These are phyloP conservation scores for Drosophila tropicalis DNA, from an alignment of 1,140 invertebrate genomes.

Conservation along the genomic window DNA sequence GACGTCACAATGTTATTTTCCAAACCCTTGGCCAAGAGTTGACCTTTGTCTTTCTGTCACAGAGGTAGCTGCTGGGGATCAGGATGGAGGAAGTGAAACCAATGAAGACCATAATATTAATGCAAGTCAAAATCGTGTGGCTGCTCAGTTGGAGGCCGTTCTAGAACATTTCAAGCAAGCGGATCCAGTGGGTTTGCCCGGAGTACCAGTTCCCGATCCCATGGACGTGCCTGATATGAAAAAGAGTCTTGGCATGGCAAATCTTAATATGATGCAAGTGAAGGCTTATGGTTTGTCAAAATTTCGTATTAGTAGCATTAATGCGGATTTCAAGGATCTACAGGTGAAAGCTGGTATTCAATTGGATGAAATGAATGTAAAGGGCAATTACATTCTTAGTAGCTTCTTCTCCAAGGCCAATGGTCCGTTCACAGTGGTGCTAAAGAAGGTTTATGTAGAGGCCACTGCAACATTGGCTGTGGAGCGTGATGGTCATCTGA, in stretches of 20 bases:
- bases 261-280: conserved; percentile 88
- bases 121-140: conserved; percentile 86
- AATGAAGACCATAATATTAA: conserved; percentile 69
- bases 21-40: neutral
- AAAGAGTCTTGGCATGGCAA: conserved; percentile 88
- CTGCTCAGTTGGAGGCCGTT: conserved; percentile 88
- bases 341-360: conserved; percentile 87
- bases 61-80: conserved; percentile 20
- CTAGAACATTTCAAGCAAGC: conserved; percentile 92
- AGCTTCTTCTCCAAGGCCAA: conserved; percentile 88
- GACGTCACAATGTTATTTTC: neutral
- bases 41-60: conserved; percentile 49
- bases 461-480: conserved; percentile 88
- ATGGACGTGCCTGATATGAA: conserved; percentile 91
- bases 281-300: conserved; percentile 90
- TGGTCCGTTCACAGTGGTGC: conserved; percentile 90
- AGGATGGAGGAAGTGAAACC: conserved; percentile 27
- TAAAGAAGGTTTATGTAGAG: conserved; percentile 87
- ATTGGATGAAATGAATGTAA: conserved; percentile 88
- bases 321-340: conserved; percentile 88
- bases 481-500: conserved; percentile 88
- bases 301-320: conserved; percentile 88
- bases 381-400: conserved; percentile 90
- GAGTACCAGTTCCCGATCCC: conserved; percentile 90
- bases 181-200: conserved; percentile 90